A percentile compares a stretch with the other conserved stretches of the same genome.
Evolutionary conservation across 2,113 vertebrate genomes (phyloP).

Genomic region (Megaceryle torquata): DNA sequence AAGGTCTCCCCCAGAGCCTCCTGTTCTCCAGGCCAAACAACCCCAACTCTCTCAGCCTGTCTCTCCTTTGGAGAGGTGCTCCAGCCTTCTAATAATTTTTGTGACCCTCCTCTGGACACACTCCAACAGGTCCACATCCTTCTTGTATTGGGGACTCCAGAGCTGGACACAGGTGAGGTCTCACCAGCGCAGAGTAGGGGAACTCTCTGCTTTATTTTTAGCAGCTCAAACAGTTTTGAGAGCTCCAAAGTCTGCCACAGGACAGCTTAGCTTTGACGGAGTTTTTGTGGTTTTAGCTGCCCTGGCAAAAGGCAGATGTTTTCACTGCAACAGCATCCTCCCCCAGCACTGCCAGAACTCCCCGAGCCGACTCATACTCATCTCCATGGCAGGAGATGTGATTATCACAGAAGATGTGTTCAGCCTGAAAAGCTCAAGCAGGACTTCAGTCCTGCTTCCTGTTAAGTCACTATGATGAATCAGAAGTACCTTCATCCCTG

Average conservation of each 20-base stretch:
- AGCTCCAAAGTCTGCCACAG: not conserved
- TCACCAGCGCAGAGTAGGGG: too few species aligned
- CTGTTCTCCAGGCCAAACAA: too few species aligned
- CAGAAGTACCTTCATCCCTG: conserved; percentile 83
- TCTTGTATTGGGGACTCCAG: too few species aligned
- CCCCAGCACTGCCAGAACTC: not conserved
- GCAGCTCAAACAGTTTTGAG: not conserved
- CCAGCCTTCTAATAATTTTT: too few species aligned
- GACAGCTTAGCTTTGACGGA: not conserved
- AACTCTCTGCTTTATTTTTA: not conserved
- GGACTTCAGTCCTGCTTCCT: not conserved
- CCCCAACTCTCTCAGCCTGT: too few species aligned
- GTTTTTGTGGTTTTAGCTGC: not conserved
- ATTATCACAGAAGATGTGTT: not conserved
- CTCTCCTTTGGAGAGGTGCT: too few species aligned
- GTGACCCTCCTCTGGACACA: too few species aligned
- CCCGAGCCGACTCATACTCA: accelerated
- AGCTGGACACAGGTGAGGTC: too few species aligned
- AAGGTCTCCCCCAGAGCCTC: too few species aligned
- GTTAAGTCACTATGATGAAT: accelerated
- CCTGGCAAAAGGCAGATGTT: not conserved
- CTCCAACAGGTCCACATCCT: too few species aligned
- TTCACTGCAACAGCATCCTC: not conserved
- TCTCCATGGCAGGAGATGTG: not conserved
- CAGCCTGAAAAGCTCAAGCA: not conserved